phyloP scores from a whole-genome alignment of 2,888 invertebrate genomes.

The Epistrophella euchroma region DNA sequence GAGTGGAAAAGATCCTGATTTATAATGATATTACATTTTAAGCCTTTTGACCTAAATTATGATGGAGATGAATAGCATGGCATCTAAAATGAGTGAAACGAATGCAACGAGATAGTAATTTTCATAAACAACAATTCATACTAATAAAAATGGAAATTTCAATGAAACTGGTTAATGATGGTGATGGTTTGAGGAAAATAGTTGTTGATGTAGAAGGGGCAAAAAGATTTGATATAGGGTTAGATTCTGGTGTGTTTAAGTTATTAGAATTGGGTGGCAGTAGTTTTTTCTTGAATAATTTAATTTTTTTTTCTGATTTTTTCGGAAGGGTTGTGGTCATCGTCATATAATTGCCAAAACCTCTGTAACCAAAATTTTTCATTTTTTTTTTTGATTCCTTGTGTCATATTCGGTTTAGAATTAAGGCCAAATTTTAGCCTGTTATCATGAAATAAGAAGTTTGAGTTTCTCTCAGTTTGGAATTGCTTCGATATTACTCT shows the following conservation, averaged over 20 bases:
- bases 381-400: too few species aligned
- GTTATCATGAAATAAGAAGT: too few species aligned
- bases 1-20: slow-evolving; percentile 19
- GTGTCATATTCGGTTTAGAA: too few species aligned
- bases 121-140: slow-evolving; percentile 50
- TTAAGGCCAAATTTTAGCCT: too few species aligned
- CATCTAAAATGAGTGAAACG: slow-evolving; percentile 30
- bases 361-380: too few species aligned
- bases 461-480: too few species aligned
- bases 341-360: too few species aligned
- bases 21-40: slow-evolving; percentile 58
- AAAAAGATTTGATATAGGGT: neutral
- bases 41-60: slow-evolving; percentile 59
- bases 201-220: neutral
- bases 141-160: slow-evolving; percentile 49
- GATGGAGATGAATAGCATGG: slow-evolving; percentile 12
- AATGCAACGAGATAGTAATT: slow-evolving; percentile 40
- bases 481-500: too few species aligned
- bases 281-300: neutral
- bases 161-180: slow-evolving; percentile 5
- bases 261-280: neutral
- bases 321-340: too few species aligned
- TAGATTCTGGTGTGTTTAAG: neutral
- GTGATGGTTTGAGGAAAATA: neutral
- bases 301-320: too few species aligned